phyloP scores from a whole-genome alignment of 2,888 invertebrate genomes.

The Leptopilina syphax region DNA sequence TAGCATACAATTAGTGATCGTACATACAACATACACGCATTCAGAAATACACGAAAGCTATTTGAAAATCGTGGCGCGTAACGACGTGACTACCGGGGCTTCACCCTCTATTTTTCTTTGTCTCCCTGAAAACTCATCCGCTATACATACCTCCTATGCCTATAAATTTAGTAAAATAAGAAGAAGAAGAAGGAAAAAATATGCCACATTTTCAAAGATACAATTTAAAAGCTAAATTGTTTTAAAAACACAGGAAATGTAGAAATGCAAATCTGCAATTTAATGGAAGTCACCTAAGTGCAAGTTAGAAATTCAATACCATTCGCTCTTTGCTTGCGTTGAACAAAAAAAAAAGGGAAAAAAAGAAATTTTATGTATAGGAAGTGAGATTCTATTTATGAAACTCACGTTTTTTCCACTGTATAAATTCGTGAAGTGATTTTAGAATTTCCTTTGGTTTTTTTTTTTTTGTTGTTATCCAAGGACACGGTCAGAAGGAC shows the following conservation, averaged over 20 bases:
- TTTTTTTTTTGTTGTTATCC: constrained; percentile 40
- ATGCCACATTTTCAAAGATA: background rate
- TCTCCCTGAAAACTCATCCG: constrained; percentile 30
- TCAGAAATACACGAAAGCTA: constrained; percentile 20
- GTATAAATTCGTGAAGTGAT: constrained; percentile 67
- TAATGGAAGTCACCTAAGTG: background rate
- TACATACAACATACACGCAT: constrained; percentile 41
- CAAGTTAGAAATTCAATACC: constrained; percentile 8
- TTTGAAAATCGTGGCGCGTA: constrained; percentile 55
- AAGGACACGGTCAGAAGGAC: constrained; percentile 50
- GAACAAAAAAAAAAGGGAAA: background rate
- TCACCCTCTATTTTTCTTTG: constrained; percentile 43
- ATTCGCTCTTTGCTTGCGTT: background rate
- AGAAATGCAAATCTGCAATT: constrained; percentile 17
- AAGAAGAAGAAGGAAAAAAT: background rate
- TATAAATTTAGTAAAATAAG: background rate
- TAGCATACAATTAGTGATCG: constrained; percentile 61
- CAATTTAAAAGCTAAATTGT: constrained; percentile 1
- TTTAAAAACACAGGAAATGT: background rate
- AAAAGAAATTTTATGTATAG: constrained; percentile 5
- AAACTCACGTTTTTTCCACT: constrained; percentile 62
- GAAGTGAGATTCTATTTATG: constrained; percentile 52
- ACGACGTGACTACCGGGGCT: constrained; percentile 46
- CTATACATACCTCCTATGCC: background rate
- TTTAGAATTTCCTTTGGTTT: constrained; percentile 59